phyloP scores from a whole-genome alignment of 2,113 vertebrate genomes.

The Chaetodon trifascialis region DNA sequence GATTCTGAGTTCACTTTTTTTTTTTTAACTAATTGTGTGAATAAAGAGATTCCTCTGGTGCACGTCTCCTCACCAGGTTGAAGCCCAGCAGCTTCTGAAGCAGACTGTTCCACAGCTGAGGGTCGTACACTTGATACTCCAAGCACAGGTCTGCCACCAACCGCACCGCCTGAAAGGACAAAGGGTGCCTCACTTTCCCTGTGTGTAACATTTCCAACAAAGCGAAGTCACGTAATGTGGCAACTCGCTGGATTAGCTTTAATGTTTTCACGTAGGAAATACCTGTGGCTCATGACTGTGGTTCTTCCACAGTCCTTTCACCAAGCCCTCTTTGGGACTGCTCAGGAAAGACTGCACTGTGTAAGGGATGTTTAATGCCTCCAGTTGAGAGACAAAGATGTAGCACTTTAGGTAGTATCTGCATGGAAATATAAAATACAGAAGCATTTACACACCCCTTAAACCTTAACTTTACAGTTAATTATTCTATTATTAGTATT shows the following conservation, averaged over 20 bases:
- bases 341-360: constrained; percentile 92
- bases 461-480: not conserved
- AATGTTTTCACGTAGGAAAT: not conserved
- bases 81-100: constrained; percentile 94
- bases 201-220: not conserved
- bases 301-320: constrained; percentile 98
- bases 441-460: not conserved
- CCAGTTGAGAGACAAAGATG: constrained; percentile 92
- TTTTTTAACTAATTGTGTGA: not conserved
- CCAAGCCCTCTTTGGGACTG: constrained; percentile 95
- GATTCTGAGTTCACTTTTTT: not conserved
- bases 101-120: constrained; percentile 93
- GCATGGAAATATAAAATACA: constrained; percentile 25
- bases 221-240: not conserved
- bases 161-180: constrained; percentile 87
- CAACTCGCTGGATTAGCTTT: not conserved
- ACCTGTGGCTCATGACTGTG: constrained; percentile 95
- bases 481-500: not conserved
- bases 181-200: not conserved
- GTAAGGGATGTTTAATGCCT: constrained; percentile 93
- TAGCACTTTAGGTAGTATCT: constrained; percentile 93
- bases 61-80: constrained; percentile 87
- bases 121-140: constrained; percentile 92
- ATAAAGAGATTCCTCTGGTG: not conserved
- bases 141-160: constrained; percentile 93